Evolutionary conservation across 1,140 invertebrate species (phyloP).

Genomic region (Saccostrea cuccullata): DNA sequence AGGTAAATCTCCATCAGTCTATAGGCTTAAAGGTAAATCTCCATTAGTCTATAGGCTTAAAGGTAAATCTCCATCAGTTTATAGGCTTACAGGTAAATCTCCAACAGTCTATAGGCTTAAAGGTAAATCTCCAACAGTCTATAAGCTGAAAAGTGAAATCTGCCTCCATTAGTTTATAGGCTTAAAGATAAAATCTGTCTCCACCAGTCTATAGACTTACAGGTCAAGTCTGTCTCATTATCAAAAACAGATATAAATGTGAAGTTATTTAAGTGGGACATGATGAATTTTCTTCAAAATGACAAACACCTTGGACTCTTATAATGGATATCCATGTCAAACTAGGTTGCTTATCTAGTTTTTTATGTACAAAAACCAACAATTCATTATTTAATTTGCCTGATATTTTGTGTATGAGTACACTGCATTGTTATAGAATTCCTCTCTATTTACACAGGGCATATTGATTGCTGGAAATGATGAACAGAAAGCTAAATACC

Average conservation of each 20-base stretch:
- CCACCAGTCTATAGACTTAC: slow-evolving; percentile 76
- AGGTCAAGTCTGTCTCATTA: no score
- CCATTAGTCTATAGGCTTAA: slow-evolving; percentile 76
- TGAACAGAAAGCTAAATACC: slow-evolving; percentile 93
- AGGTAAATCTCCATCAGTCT: neutral
- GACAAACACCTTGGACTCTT: no score
- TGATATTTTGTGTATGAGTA: no score
- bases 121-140: slow-evolving; percentile 81
- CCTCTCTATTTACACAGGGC: slow-evolving; percentile 63
- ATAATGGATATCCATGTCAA: no score
- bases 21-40: neutral
- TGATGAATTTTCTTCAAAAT: no score
- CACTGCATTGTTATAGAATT: no score
- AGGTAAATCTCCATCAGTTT: neutral
- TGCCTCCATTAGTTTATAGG: slow-evolving; percentile 62
- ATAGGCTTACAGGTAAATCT: neutral
- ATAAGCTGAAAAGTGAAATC: neutral
- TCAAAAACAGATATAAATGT: no score
- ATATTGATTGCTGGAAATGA: slow-evolving; percentile 84
- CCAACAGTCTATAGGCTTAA: slow-evolving; percentile 80
- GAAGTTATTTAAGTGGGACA: no score
- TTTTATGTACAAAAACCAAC: no score
- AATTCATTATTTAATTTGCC: no score
- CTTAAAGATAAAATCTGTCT: slow-evolving; percentile 84
- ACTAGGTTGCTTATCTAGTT: no score